These are phyloP conservation scores for Metopolophium dirhodum DNA, from an alignment of 1,140 invertebrate genomes.

Conservation along the genomic window DNA sequence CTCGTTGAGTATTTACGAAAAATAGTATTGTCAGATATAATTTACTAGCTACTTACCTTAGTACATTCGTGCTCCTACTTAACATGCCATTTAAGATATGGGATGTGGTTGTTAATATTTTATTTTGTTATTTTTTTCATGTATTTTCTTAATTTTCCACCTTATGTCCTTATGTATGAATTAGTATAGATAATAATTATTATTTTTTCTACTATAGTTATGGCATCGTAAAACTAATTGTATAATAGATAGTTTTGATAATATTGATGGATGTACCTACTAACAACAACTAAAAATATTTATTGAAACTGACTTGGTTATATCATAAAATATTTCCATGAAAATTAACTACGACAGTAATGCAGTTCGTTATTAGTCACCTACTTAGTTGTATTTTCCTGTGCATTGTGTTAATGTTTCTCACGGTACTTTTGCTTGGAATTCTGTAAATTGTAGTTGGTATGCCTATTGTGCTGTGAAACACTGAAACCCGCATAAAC, in stretches of 20 bases:
- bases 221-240: neutral
- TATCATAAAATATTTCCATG: neutral
- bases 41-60: neutral
- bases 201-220: neutral
- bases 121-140: neutral
- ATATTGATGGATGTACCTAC: neutral
- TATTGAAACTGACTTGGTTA: neutral
- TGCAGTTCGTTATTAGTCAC: neutral
- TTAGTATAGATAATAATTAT: neutral
- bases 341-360: neutral
- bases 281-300: neutral
- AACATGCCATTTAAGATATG: neutral
- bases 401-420: neutral
- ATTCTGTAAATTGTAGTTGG: neutral
- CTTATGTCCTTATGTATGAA: neutral
- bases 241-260: neutral
- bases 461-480: neutral
- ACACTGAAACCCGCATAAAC: neutral
- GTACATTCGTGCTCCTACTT: neutral
- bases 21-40: neutral
- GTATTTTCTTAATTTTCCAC: neutral
- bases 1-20: neutral
- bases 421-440: neutral
- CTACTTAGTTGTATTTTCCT: neutral
- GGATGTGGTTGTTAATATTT: neutral